A percentile compares a stretch with the other conserved stretches of the same genome.
Conservation (phyloP, 2,113 vertebrate species). For the Gymnorhina tibicen region DNA sequence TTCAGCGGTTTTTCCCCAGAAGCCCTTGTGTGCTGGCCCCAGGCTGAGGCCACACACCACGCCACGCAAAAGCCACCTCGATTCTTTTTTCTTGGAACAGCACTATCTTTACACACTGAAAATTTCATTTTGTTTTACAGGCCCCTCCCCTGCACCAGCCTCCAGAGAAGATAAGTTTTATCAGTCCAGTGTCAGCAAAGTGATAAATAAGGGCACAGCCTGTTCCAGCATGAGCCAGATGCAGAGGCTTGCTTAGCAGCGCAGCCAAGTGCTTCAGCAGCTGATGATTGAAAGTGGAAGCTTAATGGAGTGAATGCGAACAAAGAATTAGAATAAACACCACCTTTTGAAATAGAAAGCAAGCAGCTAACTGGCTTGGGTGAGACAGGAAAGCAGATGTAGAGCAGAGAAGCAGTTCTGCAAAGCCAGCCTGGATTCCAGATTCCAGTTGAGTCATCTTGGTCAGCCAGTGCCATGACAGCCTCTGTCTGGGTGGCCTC, state of each 20-base stretch:
- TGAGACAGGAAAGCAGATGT: not conserved
- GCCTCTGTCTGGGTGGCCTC: not conserved
- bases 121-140: constrained; percentile 4
- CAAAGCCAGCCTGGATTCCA: not conserved
- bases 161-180: constrained; percentile 22
- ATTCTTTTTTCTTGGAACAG: not conserved
- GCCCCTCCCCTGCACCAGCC: not conserved
- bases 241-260: not conserved
- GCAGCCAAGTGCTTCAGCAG: constrained; percentile 29
- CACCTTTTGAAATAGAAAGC: constrained; percentile 22
- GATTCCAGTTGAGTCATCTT: not conserved
- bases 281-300: constrained; percentile 48
- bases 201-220: not conserved
- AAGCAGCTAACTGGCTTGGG: not conserved
- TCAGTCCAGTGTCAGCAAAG: not conserved
- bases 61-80: not conserved
- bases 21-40: not conserved
- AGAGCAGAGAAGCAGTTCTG: not conserved
- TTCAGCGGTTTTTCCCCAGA: not conserved
- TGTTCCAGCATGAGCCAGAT: not conserved
- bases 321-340: constrained; percentile 57
- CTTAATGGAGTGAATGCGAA: constrained; percentile 44
- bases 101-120: not conserved
- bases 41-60: not conserved
- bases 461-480: not conserved